Evolutionary conservation across 2,888 invertebrate genomes (phyloP).

Genomic region (Pristionchus mayeri): DNA sequence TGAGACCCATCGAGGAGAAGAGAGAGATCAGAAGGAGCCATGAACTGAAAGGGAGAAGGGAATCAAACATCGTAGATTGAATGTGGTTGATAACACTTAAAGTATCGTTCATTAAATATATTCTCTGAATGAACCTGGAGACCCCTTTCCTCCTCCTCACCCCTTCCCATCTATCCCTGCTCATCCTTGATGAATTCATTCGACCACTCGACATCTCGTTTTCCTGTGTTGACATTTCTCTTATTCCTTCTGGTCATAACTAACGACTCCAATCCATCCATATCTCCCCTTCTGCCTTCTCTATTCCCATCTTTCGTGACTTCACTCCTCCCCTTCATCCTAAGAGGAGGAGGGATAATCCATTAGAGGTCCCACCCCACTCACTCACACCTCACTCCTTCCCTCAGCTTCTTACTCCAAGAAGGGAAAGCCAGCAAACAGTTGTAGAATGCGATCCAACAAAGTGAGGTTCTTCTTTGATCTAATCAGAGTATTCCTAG

Average conservation of each 20-base stretch:
- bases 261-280: conserved; percentile 28
- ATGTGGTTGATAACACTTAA: background rate
- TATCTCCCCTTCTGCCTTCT: conserved; percentile 31
- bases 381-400: conserved; percentile 18
- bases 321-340: conserved; percentile 10
- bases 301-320: conserved; percentile 35
- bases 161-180: background rate
- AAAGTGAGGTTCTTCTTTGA: background rate
- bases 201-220: background rate
- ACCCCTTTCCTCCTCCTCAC: background rate
- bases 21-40: conserved; percentile 78
- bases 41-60: conserved; percentile 74
- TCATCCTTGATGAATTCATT: conserved; percentile 7
- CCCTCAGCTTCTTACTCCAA: background rate
- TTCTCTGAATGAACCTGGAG: background rate
- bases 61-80: background rate
- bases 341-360: conserved; percentile 48
- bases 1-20: conserved; percentile 81
- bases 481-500: background rate
- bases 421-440: background rate
- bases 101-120: no score
- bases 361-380: conserved; percentile 39
- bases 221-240: conserved; percentile 9
- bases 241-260: conserved; percentile 41
- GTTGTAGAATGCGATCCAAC: conserved; percentile 29